phyloP scores from a whole-genome alignment of 92 coral and sea anemone species.

The Paramuricea clavata region DNA sequence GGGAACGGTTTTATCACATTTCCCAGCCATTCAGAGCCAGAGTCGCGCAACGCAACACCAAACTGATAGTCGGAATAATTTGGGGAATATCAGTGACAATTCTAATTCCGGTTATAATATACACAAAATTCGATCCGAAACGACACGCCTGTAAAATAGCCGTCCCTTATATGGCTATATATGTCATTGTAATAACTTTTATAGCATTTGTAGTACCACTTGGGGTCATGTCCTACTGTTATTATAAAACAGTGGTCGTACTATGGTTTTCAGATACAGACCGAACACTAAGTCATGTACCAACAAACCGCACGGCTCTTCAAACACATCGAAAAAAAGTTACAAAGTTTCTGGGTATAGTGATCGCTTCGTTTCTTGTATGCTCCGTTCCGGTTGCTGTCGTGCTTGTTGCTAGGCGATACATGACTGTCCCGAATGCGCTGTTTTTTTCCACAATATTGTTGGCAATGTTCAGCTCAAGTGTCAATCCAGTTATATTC shows the following conservation, averaged over 20 bases:
- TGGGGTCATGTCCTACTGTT: slow-evolving; percentile 7
- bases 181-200: slow-evolving; percentile 3
- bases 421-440: not conserved
- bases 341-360: slow-evolving; percentile 24
- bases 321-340: slow-evolving; percentile 20
- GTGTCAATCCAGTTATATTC: slow-evolving; percentile 39
- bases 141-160: slow-evolving; percentile 9
- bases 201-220: slow-evolving; percentile 4
- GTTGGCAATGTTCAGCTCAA: slow-evolving; percentile 24
- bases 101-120: slow-evolving; percentile 1
- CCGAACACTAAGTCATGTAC: not conserved
- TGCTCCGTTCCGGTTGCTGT: slow-evolving; percentile 37
- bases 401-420: slow-evolving; percentile 28
- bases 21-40: slow-evolving; percentile 25
- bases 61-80: slow-evolving; percentile 6
- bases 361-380: slow-evolving; percentile 15
- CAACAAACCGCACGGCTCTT: not conserved
- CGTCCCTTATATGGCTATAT: slow-evolving; percentile 8
- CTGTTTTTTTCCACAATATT: slow-evolving; percentile 19
- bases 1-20: slow-evolving; percentile 25
- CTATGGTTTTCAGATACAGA: slow-evolving; percentile 20
- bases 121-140: not conserved
- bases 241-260: slow-evolving; percentile 2
- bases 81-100: not conserved
- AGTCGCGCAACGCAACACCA: slow-evolving; percentile 25